phyloP scores from a whole-genome alignment of 2,797 vertebrate genomes.

The Sebastes flavidus region DNA sequence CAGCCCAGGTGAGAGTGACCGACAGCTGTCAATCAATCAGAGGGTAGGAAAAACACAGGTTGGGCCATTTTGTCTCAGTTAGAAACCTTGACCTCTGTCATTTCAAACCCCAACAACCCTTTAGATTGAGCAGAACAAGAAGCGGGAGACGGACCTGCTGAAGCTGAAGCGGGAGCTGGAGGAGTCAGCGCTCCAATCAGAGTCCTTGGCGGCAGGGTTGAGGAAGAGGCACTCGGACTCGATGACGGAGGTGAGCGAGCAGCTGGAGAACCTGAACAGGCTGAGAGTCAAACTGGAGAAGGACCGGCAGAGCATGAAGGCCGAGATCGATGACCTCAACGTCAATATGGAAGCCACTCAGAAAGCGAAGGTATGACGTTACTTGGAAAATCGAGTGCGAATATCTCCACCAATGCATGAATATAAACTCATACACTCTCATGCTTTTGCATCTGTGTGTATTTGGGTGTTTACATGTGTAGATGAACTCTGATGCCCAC shows the following conservation, averaged over 20 bases:
- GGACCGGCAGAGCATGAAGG: slow-evolving; percentile 80
- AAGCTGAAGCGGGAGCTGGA: slow-evolving; percentile 79
- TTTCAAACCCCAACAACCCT: background rate
- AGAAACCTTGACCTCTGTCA: background rate
- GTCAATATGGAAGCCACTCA: slow-evolving; percentile 65
- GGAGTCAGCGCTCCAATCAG: slow-evolving; percentile 70
- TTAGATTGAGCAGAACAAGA: slow-evolving; percentile 81
- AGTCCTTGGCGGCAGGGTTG: slow-evolving; percentile 65
- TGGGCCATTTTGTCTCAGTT: background rate
- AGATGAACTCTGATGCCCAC: slow-evolving; percentile 76
- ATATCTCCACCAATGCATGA: background rate
- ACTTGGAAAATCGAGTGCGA: background rate
- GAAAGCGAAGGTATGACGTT: slow-evolving; percentile 70
- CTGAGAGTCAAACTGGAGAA: slow-evolving; percentile 78
- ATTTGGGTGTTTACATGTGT: background rate
- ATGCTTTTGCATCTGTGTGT: background rate
- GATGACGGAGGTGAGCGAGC: slow-evolving; percentile 71
- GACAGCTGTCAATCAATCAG: background rate
- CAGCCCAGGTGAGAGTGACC: slow-evolving; percentile 70
- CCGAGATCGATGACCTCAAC: slow-evolving; percentile 75
- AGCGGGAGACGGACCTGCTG: slow-evolving; percentile 73
- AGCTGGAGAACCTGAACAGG: slow-evolving; percentile 74
- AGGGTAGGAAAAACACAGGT: background rate
- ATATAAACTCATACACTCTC: background rate
- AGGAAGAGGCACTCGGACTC: slow-evolving; percentile 74